Evolutionary conservation across 2,888 invertebrate species (phyloP), one percentile per base, ranked within the genome.

Genomic region (Peribatodes rhomboidaria): DNA sequence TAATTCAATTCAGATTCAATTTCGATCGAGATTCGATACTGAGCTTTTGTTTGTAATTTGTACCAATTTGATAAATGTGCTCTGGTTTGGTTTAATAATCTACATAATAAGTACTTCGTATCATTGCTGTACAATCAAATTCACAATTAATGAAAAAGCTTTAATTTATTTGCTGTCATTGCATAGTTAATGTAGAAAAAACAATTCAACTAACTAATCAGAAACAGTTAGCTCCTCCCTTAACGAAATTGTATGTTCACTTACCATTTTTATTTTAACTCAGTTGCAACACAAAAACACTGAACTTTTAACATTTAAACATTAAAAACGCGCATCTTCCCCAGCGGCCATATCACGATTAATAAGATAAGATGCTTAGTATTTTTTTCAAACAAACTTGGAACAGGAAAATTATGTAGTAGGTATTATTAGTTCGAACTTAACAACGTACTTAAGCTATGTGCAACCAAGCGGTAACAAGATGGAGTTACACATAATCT

Each of bases 331-430:
- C 13, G 35, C 18, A 18, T 37, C 50, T 52, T 18, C 13, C 13
- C 16, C 18, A 13, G 16, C 50, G 20, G 2, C 8, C 20, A 18
- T 35, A 52, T 52, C 13, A 20, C 35, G 50, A n/a, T 37, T 52
- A 9, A 52, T 52, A 37, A 16, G 37, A 35, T n/a, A 52, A 52
- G n/a, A 37, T n/a, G 35, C 18, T 11, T 44, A 11, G 8, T 52
- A 35, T 35, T 7, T 33, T 33, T 49, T 49, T 31, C 33, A 13
- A 49, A 49, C 0, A 11, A 18, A 18, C 18, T 35, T 20, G 35
- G 37, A 52, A 35, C 50, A 50, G 50, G 50, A 50, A 50, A 50
- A 14, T 33, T 31, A 13, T 47, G 3, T 47, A 27, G 27, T 14
- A 4, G 1, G 6, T 47, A 3, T 31, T 49, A 49, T 49, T 14